Percentiles rank a stretch among this genome's conserved stretches.
Evolutionary conservation across 2,888 invertebrate genomes (phyloP).

Genomic region (Sarcophaga rosellei): DNA sequence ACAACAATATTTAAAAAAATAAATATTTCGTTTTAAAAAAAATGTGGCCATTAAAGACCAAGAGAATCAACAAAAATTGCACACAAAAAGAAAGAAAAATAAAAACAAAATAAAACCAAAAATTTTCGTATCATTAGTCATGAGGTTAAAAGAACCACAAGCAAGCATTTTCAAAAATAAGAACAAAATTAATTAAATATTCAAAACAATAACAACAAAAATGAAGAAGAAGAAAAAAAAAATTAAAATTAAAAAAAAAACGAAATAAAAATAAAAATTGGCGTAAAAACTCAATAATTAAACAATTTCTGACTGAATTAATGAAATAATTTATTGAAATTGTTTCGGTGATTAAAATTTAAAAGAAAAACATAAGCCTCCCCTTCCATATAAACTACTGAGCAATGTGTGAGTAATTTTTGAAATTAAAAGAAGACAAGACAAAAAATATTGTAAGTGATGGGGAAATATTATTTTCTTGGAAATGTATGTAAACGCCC

Average conservation of each 20-base stretch:
- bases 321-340: constrained; percentile 23
- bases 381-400: no score
- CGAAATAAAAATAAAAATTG: no score
- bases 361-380: not conserved
- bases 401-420: no score
- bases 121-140: constrained; percentile 36
- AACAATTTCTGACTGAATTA: not conserved
- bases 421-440: no score
- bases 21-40: not conserved
- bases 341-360: not conserved
- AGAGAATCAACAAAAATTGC: not conserved
- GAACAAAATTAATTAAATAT: not conserved
- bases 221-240: not conserved
- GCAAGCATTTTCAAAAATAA: not conserved
- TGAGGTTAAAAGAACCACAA: constrained; percentile 22
- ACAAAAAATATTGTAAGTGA: no score
- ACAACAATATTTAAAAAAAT: not conserved
- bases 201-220: not conserved
- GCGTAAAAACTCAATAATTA: no score
- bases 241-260: no score
- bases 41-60: constrained; percentile 14
- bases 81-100: not conserved
- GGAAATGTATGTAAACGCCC: no score
- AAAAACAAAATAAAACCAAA: not conserved
- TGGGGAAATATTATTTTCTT: no score